These are phyloP conservation scores for Tribolium castaneum DNA, from an alignment of 1,140 invertebrate genomes.

Conservation along the genomic window DNA sequence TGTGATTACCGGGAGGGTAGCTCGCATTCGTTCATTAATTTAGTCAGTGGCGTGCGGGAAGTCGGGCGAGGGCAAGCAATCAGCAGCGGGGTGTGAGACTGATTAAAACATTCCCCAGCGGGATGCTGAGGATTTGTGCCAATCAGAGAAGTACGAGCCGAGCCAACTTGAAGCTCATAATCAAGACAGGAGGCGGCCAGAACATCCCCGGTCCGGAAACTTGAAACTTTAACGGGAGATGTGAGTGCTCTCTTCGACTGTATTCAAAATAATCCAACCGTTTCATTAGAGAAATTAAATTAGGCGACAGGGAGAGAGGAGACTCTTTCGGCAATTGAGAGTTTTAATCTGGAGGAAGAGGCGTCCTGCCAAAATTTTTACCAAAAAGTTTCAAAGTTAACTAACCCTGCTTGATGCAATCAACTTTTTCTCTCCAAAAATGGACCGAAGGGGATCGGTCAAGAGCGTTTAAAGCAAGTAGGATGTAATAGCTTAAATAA, in stretches of 20 bases:
- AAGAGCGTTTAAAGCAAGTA: no score
- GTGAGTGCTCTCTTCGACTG: background rate
- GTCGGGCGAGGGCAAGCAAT: slow-evolving; percentile 41
- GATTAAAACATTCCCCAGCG: slow-evolving; percentile 54
- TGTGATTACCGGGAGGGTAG: no score
- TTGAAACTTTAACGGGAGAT: slow-evolving; percentile 8
- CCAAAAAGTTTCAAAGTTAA: background rate
- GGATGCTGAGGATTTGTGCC: slow-evolving; percentile 50
- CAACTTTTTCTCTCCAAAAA: no score
- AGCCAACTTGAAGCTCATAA: slow-evolving; percentile 20
- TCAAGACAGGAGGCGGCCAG: slow-evolving; percentile 27
- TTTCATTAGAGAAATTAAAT: slow-evolving; percentile 29
- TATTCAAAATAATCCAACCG: slow-evolving; percentile 23
- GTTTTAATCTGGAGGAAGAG: background rate
- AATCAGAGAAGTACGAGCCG: slow-evolving; percentile 46
- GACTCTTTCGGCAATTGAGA: background rate
- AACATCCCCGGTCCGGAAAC: slow-evolving; percentile 20
- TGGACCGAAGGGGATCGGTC: no score
- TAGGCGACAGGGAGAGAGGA: background rate
- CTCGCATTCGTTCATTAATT: slow-evolving; percentile 33
- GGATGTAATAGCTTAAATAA: no score
- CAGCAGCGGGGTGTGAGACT: slow-evolving; percentile 48
- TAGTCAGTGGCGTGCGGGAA: slow-evolving; percentile 19
- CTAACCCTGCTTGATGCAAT: background rate
- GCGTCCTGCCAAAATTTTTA: background rate